Evolutionary conservation across 2,113 vertebrate genomes (phyloP), one percentile per base, ranked within the genome.

Genomic region (Alces alces): DNA sequence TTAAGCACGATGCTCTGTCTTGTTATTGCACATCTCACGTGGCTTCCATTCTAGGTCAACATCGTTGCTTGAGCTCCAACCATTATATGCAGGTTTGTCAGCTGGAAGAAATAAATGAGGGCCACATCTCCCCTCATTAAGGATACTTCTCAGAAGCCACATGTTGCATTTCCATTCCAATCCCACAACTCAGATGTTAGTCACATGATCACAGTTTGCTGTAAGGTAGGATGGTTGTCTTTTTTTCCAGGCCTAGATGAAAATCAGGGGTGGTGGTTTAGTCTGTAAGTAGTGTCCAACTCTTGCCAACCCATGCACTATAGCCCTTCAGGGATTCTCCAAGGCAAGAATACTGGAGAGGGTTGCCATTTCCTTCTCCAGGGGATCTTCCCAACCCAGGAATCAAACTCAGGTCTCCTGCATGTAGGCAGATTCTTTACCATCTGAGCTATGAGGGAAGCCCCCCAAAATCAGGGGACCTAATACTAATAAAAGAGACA

Each of bases 81-180:
- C 23, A 12, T 55, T 73, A 23, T 5, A 50, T 27, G 15, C 50
- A 25, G 1, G 5, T 21, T 76, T 83, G 28, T 57, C 50, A 78
- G 28, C 39, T 43, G 14, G 21, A 88, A 88, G 66, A 58, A 50
- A 39, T 52, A 21, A 89, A 6, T 70, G 12, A 66, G 73, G 61
- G 11, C 21, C 52, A 50, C 21, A 27, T 6, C 1, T 15, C 16
- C 7, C 27, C 21, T 27, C 11, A 25, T 79, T 78, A 66, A 52
- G 5, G 7, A 54, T 60, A 54, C 47, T 93, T 76, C 17, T 87
- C 21, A 79, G 76, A 79, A 96, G 25, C 28, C 61, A 87, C 39
- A 66, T 6, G 7, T 47, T 39, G 16, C 6, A 60, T 13, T 39
- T 86, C 27, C 64, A 2, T 85, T 88, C 76, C 55, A 47, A 25